phyloP scores from a whole-genome alignment of 2,113 vertebrate genomes.

The Poecile atricapillus region DNA sequence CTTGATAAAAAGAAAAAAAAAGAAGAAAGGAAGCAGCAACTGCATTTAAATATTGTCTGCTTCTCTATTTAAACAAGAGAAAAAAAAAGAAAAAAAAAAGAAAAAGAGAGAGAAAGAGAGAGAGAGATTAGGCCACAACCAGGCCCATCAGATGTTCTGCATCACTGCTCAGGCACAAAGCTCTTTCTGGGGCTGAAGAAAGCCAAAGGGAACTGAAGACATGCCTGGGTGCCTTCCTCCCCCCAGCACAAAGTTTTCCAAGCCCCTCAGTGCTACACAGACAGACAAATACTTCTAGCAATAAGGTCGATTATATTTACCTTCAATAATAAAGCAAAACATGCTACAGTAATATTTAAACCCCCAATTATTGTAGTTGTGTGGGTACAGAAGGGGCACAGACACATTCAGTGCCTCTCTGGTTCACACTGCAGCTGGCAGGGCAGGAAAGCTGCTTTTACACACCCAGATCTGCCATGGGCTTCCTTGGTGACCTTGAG shows the following conservation, averaged over 20 bases:
- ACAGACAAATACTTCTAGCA: neutral
- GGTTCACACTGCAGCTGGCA: neutral
- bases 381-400: neutral
- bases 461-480: neutral
- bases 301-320: neutral
- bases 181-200: conserved; percentile 42
- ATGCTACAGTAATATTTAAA: neutral
- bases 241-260: neutral
- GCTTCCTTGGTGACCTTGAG: neutral
- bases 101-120: neutral
- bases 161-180: conserved; percentile 58
- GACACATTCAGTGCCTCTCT: neutral
- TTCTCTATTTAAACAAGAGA: neutral
- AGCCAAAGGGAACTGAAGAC: conserved; percentile 40
- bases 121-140: neutral
- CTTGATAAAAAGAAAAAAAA: neutral
- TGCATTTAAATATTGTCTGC: neutral
- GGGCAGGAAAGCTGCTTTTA: neutral
- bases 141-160: conserved; percentile 56
- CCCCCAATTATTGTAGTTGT: fast-evolving
- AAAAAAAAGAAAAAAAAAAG: neutral
- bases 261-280: neutral
- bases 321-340: neutral
- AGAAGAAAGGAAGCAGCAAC: neutral
- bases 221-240: neutral